Evolutionary conservation across 2,888 invertebrate species (phyloP).

Genomic region (Podabrus alpinus): DNA sequence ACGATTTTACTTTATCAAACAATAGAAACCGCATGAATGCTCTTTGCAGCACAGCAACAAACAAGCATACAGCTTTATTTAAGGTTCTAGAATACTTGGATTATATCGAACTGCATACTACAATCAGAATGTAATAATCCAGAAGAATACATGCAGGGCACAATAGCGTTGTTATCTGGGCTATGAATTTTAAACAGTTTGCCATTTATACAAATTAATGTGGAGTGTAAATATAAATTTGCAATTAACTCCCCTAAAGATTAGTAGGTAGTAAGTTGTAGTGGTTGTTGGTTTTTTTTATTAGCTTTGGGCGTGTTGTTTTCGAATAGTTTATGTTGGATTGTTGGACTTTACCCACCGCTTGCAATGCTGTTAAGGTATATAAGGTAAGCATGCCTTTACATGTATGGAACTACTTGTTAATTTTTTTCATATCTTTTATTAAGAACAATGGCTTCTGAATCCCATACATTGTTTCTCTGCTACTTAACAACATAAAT

Average conservation of each 20-base stretch:
- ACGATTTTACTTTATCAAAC: conserved; percentile 14
- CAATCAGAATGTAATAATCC: conserved; percentile 35
- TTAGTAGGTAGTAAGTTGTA: not conserved
- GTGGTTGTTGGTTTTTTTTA: not conserved
- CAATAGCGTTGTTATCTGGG: not conserved
- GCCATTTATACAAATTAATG: not conserved
- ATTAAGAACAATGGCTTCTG: conserved; percentile 24
- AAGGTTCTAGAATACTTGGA: conserved; percentile 30
- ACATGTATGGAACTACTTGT: conserved; percentile 19
- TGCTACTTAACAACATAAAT: conserved; percentile 25
- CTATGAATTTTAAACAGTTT: not conserved
- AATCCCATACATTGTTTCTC: conserved; percentile 26
- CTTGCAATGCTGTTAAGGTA: conserved; percentile 4
- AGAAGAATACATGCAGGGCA: conserved; percentile 13
- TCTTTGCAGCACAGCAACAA: conserved; percentile 6
- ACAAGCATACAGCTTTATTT: conserved; percentile 17
- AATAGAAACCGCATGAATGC: conserved; percentile 18
- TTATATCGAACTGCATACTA: conserved; percentile 28
- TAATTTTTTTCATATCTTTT: conserved; percentile 20
- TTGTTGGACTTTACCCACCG: not conserved
- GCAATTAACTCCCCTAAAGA: not conserved
- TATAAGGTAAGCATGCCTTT: conserved; percentile 4
- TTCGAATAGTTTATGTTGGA: not conserved
- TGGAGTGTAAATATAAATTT: not conserved
- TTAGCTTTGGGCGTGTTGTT: not conserved